These are phyloP conservation scores for Erebia palarica DNA, from an alignment of 2,888 invertebrate species.

Conservation along the genomic window DNA sequence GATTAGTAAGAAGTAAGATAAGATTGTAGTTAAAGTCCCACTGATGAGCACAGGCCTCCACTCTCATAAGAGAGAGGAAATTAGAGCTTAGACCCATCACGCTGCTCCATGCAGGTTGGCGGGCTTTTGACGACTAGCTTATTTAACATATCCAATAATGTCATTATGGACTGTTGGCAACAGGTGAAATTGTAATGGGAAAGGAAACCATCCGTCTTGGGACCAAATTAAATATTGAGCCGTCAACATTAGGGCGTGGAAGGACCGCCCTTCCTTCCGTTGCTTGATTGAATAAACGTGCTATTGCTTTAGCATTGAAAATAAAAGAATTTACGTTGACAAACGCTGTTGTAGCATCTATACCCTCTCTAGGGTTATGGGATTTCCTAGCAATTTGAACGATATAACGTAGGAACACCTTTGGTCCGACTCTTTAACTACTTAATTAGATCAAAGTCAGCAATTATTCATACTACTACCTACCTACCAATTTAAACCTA, in stretches of 20 bases:
- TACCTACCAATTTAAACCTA: too few species aligned
- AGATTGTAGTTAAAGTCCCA: too few species aligned
- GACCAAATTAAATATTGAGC: slow-evolving; percentile 38
- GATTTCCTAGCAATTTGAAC: neutral
- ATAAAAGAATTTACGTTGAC: slow-evolving; percentile 6
- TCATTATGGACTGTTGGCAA: slow-evolving; percentile 24
- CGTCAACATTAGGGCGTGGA: slow-evolving; percentile 24
- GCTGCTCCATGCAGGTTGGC: too few species aligned
- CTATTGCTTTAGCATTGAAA: slow-evolving; percentile 15
- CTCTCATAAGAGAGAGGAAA: too few species aligned
- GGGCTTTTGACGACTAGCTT: neutral
- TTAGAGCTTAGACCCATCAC: too few species aligned
- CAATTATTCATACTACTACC: too few species aligned
- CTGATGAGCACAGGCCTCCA: too few species aligned
- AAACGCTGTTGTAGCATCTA: neutral
- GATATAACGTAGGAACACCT: too few species aligned
- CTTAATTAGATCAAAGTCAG: too few species aligned
- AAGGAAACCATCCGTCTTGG: slow-evolving; percentile 28
- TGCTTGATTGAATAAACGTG: slow-evolving; percentile 28
- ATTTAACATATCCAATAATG: neutral
- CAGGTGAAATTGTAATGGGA: slow-evolving; percentile 25
- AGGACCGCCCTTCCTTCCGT: slow-evolving; percentile 26
- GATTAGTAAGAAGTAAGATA: too few species aligned
- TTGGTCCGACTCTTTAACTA: too few species aligned
- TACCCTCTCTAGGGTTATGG: neutral